These are phyloP conservation scores for Emydocephalus ijimae DNA, from an alignment of 2,113 vertebrate species.

Conservation along the genomic window DNA sequence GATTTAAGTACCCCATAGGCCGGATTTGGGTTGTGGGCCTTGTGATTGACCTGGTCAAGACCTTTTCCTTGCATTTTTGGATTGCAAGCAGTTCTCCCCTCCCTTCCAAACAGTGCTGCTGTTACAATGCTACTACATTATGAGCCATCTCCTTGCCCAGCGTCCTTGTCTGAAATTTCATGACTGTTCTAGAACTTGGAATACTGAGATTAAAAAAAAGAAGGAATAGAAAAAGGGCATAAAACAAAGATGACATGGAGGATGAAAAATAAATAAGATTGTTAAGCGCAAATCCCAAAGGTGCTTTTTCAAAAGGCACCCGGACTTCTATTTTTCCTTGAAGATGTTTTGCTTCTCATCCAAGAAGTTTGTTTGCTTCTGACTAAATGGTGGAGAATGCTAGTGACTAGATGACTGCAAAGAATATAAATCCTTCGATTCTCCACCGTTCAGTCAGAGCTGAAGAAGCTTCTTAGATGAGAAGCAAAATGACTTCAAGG, in stretches of 20 bases:
- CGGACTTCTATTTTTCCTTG: background rate
- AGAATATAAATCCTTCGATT: too few relatives aligned
- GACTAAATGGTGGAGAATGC: too few relatives aligned
- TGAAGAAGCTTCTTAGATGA: too few relatives aligned
- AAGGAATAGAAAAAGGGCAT: background rate
- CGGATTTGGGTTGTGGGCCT: too few relatives aligned
- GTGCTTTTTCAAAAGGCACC: background rate
- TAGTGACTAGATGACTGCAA: too few relatives aligned
- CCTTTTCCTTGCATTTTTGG: background rate
- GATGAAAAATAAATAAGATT: background rate
- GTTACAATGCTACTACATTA: background rate
- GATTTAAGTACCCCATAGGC: too few relatives aligned
- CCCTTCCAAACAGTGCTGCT: background rate
- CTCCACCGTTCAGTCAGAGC: too few relatives aligned
- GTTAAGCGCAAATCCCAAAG: background rate
- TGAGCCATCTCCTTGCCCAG: background rate
- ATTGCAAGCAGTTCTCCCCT: background rate
- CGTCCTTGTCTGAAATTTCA: background rate
- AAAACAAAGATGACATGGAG: background rate
- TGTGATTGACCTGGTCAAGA: too few relatives aligned
- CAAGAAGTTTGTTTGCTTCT: background rate
- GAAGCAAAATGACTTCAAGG: background rate
- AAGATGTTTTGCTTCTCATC: background rate
- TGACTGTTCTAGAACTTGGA: background rate
- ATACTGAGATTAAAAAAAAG: background rate